A percentile compares a stretch with the other conserved stretches of the same genome.
These are phyloP conservation scores for Gracilinanus agilis DNA, from an alignment of 2,113 vertebrate species.

Conservation along the genomic window DNA sequence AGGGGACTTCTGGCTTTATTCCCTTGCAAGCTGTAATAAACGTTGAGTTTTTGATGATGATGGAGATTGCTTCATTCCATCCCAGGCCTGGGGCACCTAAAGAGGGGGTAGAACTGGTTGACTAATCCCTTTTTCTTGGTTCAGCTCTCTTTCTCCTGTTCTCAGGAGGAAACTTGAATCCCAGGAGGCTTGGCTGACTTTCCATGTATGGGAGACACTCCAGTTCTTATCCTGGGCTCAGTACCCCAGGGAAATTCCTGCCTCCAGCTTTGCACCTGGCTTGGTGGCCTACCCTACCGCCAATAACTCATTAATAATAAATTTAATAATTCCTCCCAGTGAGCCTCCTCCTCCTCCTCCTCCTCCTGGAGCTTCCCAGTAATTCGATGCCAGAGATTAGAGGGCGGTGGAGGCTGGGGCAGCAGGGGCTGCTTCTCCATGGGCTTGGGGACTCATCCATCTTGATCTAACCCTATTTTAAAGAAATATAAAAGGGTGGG, in stretches of 20 bases:
- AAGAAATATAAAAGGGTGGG: conserved; percentile 80
- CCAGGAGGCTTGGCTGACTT: background rate
- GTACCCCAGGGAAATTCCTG: conserved; percentile 2
- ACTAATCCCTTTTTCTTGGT: background rate
- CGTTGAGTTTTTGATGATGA: background rate
- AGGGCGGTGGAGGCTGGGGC: background rate
- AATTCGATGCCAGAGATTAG: conserved; percentile 4
- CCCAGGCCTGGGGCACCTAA: background rate
- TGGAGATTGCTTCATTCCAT: background rate
- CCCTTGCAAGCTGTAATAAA: background rate
- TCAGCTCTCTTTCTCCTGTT: background rate
- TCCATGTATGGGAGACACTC: background rate
- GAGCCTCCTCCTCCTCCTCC: background rate
- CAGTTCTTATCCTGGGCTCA: background rate
- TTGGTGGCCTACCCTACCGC: background rate
- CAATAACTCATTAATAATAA: conserved; percentile 7
- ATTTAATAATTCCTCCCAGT: conserved; percentile 4
- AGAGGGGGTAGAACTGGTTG: background rate
- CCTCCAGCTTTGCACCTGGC: background rate
- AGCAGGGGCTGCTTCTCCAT: background rate
- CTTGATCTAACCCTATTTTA: conserved; percentile 81
- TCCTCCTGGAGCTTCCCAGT: background rate
- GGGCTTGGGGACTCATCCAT: conserved; percentile 80
- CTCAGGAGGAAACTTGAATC: background rate
- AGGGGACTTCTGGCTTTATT: background rate